Conservation (phyloP, 2,113 vertebrate species). For the Microtus ochrogaster region DNA sequence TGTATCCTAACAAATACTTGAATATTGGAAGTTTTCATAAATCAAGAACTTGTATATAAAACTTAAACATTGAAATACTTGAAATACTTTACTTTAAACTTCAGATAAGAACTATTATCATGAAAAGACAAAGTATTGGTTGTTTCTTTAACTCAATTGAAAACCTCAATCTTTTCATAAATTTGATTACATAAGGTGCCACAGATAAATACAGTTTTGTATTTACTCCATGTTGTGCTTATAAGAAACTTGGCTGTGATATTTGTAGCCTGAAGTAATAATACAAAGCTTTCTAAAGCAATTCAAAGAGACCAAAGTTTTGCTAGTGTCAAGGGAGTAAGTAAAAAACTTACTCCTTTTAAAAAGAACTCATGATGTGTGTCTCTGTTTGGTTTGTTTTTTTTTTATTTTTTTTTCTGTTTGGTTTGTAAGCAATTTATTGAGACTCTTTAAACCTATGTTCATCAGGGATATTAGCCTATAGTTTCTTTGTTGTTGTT, state of each 20-base stretch:
- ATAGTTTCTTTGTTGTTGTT: not conserved
- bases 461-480: not conserved
- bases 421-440: not conserved
- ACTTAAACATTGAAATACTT: not conserved
- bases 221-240: not conserved
- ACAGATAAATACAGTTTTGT: not conserved
- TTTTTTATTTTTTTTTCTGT: no score
- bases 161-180: not conserved
- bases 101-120: not conserved
- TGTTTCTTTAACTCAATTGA: conserved; percentile 5
- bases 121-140: not conserved
- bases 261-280: conserved; percentile 6
- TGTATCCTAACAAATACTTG: not conserved
- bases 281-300: not conserved
- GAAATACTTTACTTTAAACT: not conserved
- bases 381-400: not conserved
- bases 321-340: not conserved
- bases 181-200: not conserved
- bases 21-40: conserved; percentile 13
- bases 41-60: not conserved
- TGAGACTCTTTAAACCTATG: not conserved
- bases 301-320: not conserved
- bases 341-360: not conserved
- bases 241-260: not conserved
- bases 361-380: not conserved